Conservation (phyloP, 2,888 invertebrate genomes). For the Microplitis deprimator region DNA sequence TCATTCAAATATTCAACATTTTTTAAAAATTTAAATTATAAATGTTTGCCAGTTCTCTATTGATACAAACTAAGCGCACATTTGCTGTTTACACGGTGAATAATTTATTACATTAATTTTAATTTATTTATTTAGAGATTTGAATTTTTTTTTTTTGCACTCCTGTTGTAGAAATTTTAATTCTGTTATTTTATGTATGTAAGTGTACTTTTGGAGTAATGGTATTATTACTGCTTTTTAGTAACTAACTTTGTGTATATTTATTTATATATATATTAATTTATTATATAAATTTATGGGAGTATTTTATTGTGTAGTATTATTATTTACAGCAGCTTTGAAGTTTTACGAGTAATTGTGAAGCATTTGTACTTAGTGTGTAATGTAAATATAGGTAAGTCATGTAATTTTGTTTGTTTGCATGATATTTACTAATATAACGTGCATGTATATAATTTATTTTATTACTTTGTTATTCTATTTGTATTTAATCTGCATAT, state of each 20-base stretch:
- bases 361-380: neutral
- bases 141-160: neutral
- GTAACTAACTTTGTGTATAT: neutral
- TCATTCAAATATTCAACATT: slow-evolving; percentile 23
- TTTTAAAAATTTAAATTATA: slow-evolving; percentile 9
- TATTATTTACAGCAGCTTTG: neutral
- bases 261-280: neutral
- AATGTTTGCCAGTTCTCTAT: slow-evolving; percentile 49
- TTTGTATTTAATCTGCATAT: neutral
- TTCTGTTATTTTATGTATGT: neutral
- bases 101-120: slow-evolving; percentile 19
- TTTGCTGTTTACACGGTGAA: slow-evolving; percentile 49
- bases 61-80: slow-evolving; percentile 45
- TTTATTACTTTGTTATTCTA: slow-evolving; percentile 1
- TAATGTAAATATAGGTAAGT: neutral
- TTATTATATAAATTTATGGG: neutral
- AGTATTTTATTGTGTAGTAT: neutral
- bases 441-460: neutral
- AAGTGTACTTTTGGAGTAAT: slow-evolving; percentile 2
- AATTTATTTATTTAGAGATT: neutral
- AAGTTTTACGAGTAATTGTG: neutral
- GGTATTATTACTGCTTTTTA: neutral
- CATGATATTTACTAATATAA: neutral
- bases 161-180: neutral
- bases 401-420: neutral